Evolutionary conservation across 2,113 vertebrate genomes (phyloP).

Genomic region (Thinocorus orbignyianus): DNA sequence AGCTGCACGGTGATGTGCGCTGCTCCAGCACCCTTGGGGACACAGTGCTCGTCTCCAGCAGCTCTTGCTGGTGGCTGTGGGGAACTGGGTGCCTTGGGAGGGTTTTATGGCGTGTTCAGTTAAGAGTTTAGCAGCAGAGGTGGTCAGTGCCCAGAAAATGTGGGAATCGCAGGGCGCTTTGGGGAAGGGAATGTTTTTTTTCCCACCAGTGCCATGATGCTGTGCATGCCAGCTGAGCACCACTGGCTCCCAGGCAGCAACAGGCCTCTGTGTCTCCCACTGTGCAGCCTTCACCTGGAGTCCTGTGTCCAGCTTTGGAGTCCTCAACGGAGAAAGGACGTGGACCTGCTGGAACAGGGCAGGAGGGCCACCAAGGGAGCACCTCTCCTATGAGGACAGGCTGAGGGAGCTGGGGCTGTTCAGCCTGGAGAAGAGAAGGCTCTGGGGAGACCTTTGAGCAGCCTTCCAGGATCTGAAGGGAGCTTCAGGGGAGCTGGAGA

Average conservation of each 20-base stretch:
- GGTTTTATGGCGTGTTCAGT: accelerated
- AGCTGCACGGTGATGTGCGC: neutral
- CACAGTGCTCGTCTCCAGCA: neutral
- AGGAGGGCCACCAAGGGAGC: too few relatives aligned
- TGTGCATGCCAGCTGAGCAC: accelerated
- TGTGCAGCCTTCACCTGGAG: too few relatives aligned
- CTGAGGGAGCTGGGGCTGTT: too few relatives aligned
- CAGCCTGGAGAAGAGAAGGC: too few relatives aligned
- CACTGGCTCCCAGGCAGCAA: neutral
- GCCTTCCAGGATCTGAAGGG: too few relatives aligned
- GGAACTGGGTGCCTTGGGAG: neutral
- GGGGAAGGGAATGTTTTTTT: neutral
- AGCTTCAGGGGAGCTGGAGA: too few relatives aligned
- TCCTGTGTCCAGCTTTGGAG: too few relatives aligned
- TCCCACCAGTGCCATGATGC: too few relatives aligned
- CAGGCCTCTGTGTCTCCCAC: accelerated
- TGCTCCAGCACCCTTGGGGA: neutral
- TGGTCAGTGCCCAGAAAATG: neutral
- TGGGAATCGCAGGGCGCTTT: accelerated
- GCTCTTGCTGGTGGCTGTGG: neutral
- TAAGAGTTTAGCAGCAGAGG: neutral
- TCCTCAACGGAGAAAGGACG: too few relatives aligned
- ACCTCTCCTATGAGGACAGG: too few relatives aligned
- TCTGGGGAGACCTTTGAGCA: too few relatives aligned
- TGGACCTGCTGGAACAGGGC: too few relatives aligned